Conservation (phyloP, 2,113 vertebrate species). For the Psephotus haematonotus region DNA sequence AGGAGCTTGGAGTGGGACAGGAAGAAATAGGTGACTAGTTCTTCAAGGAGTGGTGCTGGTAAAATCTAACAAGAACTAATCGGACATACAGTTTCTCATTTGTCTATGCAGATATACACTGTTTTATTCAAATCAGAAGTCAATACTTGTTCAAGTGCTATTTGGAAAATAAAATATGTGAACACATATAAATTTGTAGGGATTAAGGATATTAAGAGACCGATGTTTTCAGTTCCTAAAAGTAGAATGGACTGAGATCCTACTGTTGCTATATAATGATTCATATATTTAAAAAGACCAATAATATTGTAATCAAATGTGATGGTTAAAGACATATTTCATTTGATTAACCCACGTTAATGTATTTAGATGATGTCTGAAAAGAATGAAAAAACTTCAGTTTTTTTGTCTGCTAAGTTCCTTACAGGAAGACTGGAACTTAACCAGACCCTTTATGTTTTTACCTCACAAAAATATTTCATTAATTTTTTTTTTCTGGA, state of each 20-base stretch:
- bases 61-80: not conserved
- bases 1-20: not conserved
- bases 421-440: not conserved
- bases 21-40: not conserved
- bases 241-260: not conserved
- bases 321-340: not conserved
- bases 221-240: not conserved
- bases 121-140: not conserved
- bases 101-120: not conserved
- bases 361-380: not conserved
- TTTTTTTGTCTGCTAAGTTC: not conserved
- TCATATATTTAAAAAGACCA: not conserved
- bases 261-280: not conserved
- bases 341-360: not conserved
- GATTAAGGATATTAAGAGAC: not conserved
- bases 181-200: not conserved
- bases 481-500: not conserved
- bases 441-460: not conserved
- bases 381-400: not conserved
- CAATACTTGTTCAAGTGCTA: not conserved
- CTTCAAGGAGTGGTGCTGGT: not conserved
- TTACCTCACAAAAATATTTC: not conserved
- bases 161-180: not conserved
- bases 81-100: not conserved
- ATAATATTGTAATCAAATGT: not conserved